A percentile compares a stretch with the other conserved stretches of the same genome.
Conservation (phyloP, 2,113 vertebrate genomes). For the Istiophorus platypterus region DNA sequence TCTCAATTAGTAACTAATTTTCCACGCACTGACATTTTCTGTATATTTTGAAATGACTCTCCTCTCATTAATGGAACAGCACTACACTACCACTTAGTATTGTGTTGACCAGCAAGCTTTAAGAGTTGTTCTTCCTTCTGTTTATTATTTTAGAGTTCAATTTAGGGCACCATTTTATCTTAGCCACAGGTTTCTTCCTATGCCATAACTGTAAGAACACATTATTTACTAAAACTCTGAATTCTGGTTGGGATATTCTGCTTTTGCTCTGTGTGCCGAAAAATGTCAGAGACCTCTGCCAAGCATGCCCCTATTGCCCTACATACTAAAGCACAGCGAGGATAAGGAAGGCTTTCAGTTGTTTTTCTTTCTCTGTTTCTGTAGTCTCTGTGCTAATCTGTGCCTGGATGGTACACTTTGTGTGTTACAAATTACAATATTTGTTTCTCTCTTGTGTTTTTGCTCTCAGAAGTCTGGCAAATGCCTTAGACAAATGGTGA, state of each 20-base stretch:
- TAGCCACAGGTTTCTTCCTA: conserved; percentile 38
- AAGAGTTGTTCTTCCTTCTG: not conserved
- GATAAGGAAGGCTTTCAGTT: not conserved
- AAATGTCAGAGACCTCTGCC: conserved; percentile 50
- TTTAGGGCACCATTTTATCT: conserved; percentile 39
- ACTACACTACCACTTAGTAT: too few species aligned
- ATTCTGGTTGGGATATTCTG: conserved; percentile 55
- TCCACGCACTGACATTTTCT: not conserved
- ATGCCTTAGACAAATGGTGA: conserved; percentile 1
- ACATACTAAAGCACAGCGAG: conserved; percentile 30
- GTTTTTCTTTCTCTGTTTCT: conserved; percentile 4
- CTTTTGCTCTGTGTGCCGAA: conserved; percentile 10
- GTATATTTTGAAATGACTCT: not conserved
- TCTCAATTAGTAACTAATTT: not conserved
- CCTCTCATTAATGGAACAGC: not conserved
- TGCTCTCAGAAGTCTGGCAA: not conserved
- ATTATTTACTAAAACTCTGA: conserved; percentile 48
- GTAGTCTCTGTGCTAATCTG: conserved; percentile 1
- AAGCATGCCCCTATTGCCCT: conserved; percentile 32
- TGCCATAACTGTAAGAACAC: conserved; percentile 29
- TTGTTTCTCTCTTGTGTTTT: not conserved
- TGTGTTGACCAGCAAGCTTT: not conserved
- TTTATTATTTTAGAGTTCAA: conserved; percentile 45
- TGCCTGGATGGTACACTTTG: not conserved
- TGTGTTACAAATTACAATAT: conserved; percentile 2